phyloP scores from a whole-genome alignment of 2,113 vertebrate species.

The Clupea harengus region DNA sequence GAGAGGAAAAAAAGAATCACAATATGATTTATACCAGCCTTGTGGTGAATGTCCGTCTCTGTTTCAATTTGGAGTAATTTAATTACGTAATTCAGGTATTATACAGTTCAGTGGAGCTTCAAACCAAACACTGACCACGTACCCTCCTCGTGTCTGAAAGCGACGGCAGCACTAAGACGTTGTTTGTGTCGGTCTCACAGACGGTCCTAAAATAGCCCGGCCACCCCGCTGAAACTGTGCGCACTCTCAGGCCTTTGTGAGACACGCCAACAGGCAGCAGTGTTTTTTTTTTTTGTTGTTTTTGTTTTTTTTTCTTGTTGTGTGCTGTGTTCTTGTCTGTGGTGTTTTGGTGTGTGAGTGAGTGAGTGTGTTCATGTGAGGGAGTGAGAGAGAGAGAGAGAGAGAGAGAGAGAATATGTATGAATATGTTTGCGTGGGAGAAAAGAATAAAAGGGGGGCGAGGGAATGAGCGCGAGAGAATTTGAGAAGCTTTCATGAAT shows the following conservation, averaged over 20 bases:
- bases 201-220: not conserved
- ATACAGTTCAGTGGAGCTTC: slow-evolving; percentile 29
- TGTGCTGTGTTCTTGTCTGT: slow-evolving; percentile 2
- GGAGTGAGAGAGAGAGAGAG: not conserved
- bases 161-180: not conserved
- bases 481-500: slow-evolving; percentile 6
- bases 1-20: not conserved
- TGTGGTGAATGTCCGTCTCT: not conserved
- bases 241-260: slow-evolving; percentile 5
- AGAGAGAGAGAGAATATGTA: not conserved
- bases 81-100: slow-evolving; percentile 30
- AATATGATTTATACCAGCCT: not conserved
- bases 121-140: slow-evolving; percentile 24
- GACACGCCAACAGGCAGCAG: not conserved
- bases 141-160: not conserved
- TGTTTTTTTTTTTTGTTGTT: not conserved
- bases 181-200: not conserved
- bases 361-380: slow-evolving; percentile 29
- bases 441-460: not conserved
- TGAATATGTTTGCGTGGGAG: not conserved
- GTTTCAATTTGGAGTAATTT: slow-evolving; percentile 25
- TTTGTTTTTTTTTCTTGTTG: slow-evolving; percentile 20
- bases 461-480: not conserved
- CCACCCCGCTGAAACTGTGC: not conserved
- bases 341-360: not conserved